These are phyloP conservation scores for Brachionus koreanus DNA, from an alignment of 1,140 invertebrate genomes.

Conservation along the genomic window DNA sequence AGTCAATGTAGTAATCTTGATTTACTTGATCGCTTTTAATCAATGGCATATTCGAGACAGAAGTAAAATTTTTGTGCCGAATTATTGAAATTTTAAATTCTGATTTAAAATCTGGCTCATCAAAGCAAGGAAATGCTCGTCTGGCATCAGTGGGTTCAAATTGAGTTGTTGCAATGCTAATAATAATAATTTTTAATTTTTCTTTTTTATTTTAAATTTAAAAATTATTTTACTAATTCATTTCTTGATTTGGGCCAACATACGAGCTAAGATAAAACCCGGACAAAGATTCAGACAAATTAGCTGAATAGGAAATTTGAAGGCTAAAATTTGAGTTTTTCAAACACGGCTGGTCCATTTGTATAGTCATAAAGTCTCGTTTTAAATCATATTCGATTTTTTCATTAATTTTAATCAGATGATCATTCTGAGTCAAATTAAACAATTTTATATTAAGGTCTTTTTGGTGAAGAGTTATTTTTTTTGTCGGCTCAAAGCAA, in stretches of 20 bases:
- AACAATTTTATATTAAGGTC: neutral
- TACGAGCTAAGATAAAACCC: constrained; percentile 36
- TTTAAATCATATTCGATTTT: constrained; percentile 9
- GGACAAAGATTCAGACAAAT: neutral
- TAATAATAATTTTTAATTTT: neutral
- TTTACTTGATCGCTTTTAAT: neutral
- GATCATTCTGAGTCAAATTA: neutral
- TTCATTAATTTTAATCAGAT: neutral
- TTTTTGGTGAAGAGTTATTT: constrained; percentile 10
- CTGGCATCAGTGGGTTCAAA: constrained; percentile 90
- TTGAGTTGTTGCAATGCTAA: constrained; percentile 76
- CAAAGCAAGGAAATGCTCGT: constrained; percentile 92
- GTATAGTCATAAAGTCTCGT: constrained; percentile 3
- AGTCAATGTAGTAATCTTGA: neutral
- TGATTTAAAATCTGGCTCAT: constrained; percentile 85
- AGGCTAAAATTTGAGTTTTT: neutral
- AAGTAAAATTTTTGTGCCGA: neutral
- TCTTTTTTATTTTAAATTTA: neutral
- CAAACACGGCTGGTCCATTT: neutral
- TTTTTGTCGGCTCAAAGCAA: neutral
- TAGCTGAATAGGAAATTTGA: neutral
- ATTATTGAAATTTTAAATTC: constrained; percentile 66
- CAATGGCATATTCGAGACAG: constrained; percentile 24
- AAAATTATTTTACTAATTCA: constrained; percentile 12
- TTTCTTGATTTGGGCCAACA: neutral